Conservation (phyloP, 2,888 invertebrate genomes). For the Cephus runcator region DNA sequence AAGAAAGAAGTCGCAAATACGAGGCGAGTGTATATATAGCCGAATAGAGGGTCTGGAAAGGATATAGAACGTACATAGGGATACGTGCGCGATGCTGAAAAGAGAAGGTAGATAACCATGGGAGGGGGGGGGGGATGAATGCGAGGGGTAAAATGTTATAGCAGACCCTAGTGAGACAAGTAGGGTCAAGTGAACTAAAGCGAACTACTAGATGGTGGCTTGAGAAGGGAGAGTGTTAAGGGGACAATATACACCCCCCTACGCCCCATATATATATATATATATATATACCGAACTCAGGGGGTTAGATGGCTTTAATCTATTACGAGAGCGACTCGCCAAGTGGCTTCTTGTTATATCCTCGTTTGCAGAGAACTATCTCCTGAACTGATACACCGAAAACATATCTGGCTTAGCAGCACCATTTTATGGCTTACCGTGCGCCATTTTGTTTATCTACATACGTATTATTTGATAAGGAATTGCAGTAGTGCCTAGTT, state of each 20-base stretch:
- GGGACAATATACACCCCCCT: slow-evolving; percentile 54
- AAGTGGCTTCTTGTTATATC: slow-evolving; percentile 64
- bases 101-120: slow-evolving; percentile 22
- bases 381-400: not conserved
- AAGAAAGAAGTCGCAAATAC: slow-evolving; percentile 17
- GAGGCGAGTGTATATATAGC: slow-evolving; percentile 16
- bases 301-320: slow-evolving; percentile 61
- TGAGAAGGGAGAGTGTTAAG: slow-evolving; percentile 49
- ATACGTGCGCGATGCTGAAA: slow-evolving; percentile 15
- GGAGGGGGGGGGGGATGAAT: slow-evolving; percentile 33
- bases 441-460: not conserved
- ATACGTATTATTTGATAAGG: not conserved
- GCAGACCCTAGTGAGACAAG: slow-evolving; percentile 45
- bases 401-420: not conserved
- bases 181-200: slow-evolving; percentile 63
- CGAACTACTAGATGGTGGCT: slow-evolving; percentile 40
- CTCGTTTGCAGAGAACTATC: slow-evolving; percentile 42
- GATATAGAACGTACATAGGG: slow-evolving; percentile 18
- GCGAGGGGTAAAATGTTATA: slow-evolving; percentile 23
- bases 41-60: slow-evolving; percentile 12
- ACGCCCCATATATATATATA: not conserved
- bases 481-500: not conserved
- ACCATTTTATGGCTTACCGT: not conserved
- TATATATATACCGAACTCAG: not conserved
- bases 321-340: slow-evolving; percentile 54